Evolutionary conservation across 2,113 vertebrate species (phyloP).

Genomic region (Setophaga coronata): DNA sequence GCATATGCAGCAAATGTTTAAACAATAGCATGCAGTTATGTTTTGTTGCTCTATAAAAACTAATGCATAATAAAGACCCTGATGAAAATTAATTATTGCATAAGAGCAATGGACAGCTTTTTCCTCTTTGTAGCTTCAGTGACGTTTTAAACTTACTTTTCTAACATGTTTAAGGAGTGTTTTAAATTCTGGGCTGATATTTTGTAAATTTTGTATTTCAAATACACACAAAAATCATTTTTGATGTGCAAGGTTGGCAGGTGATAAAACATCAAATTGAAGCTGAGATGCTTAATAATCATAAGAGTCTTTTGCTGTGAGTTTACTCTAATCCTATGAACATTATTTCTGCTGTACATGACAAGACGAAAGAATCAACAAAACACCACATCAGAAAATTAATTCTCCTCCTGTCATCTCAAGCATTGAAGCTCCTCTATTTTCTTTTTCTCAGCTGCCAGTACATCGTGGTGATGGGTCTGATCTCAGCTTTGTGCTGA

Average conservation of each 20-base stretch:
- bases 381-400: conserved; percentile 49
- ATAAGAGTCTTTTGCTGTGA: conserved; percentile 6
- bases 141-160: conserved; percentile 64
- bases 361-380: conserved; percentile 50
- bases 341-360: conserved; percentile 53
- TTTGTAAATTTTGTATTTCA: conserved; percentile 70
- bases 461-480: not conserved
- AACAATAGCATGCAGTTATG: conserved; percentile 72
- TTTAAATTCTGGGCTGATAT: conserved; percentile 44
- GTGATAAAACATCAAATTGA: conserved; percentile 48
- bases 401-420: conserved; percentile 39
- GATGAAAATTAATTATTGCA: conserved; percentile 72
- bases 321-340: conserved; percentile 38
- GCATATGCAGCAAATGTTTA: conserved; percentile 66
- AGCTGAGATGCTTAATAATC: conserved; percentile 52
- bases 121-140: conserved; percentile 32
- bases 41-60: conserved; percentile 68
- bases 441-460: not conserved
- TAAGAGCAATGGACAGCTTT: conserved; percentile 60
- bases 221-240: conserved; percentile 50
- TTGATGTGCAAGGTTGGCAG: conserved; percentile 42
- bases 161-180: conserved; percentile 31
- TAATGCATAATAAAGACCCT: conserved; percentile 67
- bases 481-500: not conserved
- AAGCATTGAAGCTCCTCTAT: not conserved